Evolutionary conservation across 1,140 invertebrate genomes (phyloP).

Genomic region (Calosoma granatense): DNA sequence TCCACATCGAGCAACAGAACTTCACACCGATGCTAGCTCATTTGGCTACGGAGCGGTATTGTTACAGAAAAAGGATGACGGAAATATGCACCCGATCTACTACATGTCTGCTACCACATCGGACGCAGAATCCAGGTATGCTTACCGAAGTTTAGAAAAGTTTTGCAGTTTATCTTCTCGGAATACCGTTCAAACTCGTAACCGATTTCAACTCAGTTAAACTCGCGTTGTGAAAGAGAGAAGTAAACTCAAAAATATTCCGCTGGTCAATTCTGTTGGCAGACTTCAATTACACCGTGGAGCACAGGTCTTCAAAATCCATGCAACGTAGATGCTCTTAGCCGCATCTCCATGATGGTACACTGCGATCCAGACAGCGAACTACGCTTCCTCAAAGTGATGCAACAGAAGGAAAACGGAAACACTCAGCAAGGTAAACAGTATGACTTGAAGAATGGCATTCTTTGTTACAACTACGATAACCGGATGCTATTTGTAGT

Average conservation of each 20-base stretch:
- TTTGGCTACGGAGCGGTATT: conserved; percentile 28
- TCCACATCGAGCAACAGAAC: conserved; percentile 23
- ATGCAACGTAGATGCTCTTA: conserved; percentile 36
- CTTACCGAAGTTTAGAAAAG: conserved; percentile 39
- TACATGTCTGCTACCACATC: no score
- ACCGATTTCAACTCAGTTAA: conserved; percentile 32
- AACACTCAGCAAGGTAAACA: no score
- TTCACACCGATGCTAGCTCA: conserved; percentile 30
- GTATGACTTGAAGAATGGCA: no score
- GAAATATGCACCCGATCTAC: no score
- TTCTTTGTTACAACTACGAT: no score
- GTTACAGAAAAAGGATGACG: conserved; percentile 26
- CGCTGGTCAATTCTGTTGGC: neutral
- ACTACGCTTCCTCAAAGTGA: no score
- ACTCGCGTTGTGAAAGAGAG: conserved; percentile 24
- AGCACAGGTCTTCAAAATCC: conserved; percentile 28
- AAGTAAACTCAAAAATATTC: conserved; percentile 17
- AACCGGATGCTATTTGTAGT: no score
- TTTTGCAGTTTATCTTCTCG: no score
- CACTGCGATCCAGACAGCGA: no score
- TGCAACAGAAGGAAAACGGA: no score
- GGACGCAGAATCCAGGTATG: conserved; percentile 34
- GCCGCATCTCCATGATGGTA: conserved; percentile 28
- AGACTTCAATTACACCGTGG: conserved; percentile 23
- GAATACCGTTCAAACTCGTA: no score